A percentile compares a stretch with the other conserved stretches of the same genome.
Evolutionary conservation across 2,888 invertebrate species (phyloP).

Genomic region (Mesorhabditis belari): DNA sequence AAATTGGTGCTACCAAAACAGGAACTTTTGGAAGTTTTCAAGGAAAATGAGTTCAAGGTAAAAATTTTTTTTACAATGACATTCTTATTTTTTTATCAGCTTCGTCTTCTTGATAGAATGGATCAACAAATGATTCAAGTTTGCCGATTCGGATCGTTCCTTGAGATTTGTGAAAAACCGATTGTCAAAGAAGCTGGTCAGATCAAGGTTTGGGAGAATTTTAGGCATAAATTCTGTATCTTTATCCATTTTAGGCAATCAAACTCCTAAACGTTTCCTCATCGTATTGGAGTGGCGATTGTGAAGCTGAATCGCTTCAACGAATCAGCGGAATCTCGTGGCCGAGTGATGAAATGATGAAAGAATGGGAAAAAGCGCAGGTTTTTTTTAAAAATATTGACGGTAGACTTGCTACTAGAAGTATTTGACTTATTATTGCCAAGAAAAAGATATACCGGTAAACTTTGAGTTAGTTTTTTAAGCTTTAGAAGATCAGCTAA

Average conservation of each 20-base stretch:
- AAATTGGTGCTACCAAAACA: conserved; percentile 89
- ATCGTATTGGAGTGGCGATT: conserved; percentile 93
- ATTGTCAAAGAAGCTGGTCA: conserved; percentile 95
- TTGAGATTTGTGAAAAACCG: conserved; percentile 92
- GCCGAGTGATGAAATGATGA: conserved; percentile 86
- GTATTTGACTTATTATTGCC: no score
- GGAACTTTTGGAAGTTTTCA: conserved; percentile 91
- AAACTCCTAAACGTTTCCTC: conserved; percentile 60
- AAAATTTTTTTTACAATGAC: background rate
- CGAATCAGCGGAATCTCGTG: conserved; percentile 93
- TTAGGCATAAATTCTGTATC: background rate
- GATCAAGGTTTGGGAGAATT: conserved; percentile 64
- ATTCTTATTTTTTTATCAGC: conserved; percentile 36
- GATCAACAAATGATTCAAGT: conserved; percentile 85
- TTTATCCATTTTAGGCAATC: conserved; percentile 20
- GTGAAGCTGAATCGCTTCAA: conserved; percentile 85
- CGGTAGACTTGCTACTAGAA: no score
- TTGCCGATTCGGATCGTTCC: conserved; percentile 88
- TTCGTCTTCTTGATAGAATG: conserved; percentile 85
- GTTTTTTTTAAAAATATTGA: no score
- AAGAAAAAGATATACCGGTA: no score
- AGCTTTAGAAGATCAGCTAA: background rate
- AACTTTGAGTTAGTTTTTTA: no score
- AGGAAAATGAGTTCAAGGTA: conserved; percentile 79
- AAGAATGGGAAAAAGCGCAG: conserved; percentile 93